A percentile compares a stretch with the other conserved stretches of the same genome.
Evolutionary conservation across 2,113 vertebrate species (phyloP).

Genomic region (Hemicordylus capensis): DNA sequence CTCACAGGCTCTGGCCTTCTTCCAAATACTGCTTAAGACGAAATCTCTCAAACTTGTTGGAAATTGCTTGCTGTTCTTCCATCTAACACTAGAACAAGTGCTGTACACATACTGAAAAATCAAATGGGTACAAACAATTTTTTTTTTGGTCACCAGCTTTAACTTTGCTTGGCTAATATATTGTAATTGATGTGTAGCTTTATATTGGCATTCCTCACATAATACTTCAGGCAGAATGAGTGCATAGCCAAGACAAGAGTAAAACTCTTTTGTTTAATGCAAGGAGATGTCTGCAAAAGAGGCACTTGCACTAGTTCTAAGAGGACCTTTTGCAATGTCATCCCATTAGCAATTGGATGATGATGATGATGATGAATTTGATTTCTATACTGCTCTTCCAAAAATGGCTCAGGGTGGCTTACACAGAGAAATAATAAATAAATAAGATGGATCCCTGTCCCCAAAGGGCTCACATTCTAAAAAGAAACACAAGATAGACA

Average conservation of each 20-base stretch:
- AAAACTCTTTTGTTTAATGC: neutral
- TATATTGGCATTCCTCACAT: neutral
- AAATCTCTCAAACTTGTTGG: neutral
- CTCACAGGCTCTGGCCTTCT: neutral
- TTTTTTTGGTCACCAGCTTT: neutral
- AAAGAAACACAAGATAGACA: too few relatives aligned
- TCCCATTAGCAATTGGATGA: neutral
- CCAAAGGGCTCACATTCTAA: too few relatives aligned
- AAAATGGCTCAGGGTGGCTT: too few relatives aligned
- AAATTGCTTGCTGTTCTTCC: neutral
- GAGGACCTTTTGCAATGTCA: neutral
- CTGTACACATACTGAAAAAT: neutral
- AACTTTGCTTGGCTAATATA: neutral
- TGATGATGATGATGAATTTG: too few relatives aligned
- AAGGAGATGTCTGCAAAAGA: neutral
- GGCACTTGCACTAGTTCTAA: neutral
- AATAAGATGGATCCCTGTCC: too few relatives aligned
- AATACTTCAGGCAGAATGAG: neutral
- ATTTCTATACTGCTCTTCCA: too few relatives aligned
- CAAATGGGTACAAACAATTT: neutral
- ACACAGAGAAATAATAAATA: too few relatives aligned
- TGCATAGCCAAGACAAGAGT: neutral
- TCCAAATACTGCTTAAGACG: neutral
- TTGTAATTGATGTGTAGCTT: neutral
- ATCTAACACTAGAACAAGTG: neutral